Evolutionary conservation across 2,797 vertebrate genomes (phyloP), one percentile per base, ranked within the genome.

Genomic region (Lepidocolaptes lacrymiger): DNA sequence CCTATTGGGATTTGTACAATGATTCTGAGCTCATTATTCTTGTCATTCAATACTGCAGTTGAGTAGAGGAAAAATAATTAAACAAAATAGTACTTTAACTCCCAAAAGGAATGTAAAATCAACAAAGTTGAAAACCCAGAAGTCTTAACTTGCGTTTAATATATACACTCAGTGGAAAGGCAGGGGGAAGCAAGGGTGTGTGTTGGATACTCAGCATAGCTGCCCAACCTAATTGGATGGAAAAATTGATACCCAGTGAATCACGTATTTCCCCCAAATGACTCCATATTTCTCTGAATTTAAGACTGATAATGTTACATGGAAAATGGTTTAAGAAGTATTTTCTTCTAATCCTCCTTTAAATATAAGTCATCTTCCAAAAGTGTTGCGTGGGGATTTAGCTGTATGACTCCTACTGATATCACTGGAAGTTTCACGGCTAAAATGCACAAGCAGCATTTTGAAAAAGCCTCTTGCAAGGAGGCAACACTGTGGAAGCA

Each of bases 1-100:
- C 52, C 94, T 93, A 43, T 89, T 91, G 88, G 89, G 81, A 93
- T 94, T 95, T 96, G 91, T 96, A 83, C 91, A 88, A 74, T 92
- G 93, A 96, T 94, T 96, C 96, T 95, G 89, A 91, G 94, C 95
- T 97, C 95, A 95, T 97, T 97, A 96, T 96, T 97, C 85, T 93
- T 95, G 93, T 76, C 74, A 85, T 95, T 94, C 91, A 88, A 54
- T 92, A 95, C 85, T 78, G 92, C 78, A 79, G 92, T 93, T 85
- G 87, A 89, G 78, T 44, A 83, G 86, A 78, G 78, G 74, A 95
- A 88, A 80, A 95, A 96, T 96, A 94, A 95, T 96, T 94, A 95
- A 96, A 95, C 89, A 93, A 91, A 96, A 89, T 90, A 95, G 87
- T 83, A 93, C 85, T 86, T 89, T 82, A 96, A 91, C 69, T 95